Evolutionary conservation across 2,113 vertebrate species (phyloP).

Genomic region (Poicephalus meyeri): DNA sequence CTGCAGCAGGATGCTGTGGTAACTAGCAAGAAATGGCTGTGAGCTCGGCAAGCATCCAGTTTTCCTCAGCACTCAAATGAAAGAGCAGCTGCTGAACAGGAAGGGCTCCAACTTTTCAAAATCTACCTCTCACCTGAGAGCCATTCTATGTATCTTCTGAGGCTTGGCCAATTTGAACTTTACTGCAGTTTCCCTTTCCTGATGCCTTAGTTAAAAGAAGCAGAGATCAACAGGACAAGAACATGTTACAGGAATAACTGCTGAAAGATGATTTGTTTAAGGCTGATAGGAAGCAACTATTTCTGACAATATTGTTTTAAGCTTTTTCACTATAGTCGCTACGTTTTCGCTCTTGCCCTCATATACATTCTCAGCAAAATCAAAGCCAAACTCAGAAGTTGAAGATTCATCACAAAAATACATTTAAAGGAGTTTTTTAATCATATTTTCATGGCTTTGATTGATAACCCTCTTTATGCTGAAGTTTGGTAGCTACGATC

Average conservation of each 20-base stretch:
- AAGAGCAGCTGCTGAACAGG: neutral
- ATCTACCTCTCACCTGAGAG: neutral
- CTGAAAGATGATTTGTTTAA: neutral
- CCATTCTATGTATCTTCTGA: neutral
- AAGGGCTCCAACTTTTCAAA: neutral
- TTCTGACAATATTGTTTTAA: neutral
- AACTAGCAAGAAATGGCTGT: neutral
- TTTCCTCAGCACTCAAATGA: neutral
- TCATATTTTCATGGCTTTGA: neutral
- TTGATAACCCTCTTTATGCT: neutral
- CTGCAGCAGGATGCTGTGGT: slow-evolving; percentile 23
- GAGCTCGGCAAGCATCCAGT: neutral
- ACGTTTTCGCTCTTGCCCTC: neutral
- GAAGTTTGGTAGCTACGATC: neutral
- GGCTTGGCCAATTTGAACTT: neutral
- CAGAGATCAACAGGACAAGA: neutral
- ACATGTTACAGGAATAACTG: neutral
- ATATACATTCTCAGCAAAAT: neutral
- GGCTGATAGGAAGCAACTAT: neutral
- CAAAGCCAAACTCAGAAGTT: neutral
- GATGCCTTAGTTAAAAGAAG: neutral
- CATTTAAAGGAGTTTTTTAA: neutral
- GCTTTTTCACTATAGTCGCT: neutral
- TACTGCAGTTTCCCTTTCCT: neutral
- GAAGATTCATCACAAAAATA: neutral